phyloP scores from a whole-genome alignment of 2,797 vertebrate species.

The Lycodopsis pacificus region DNA sequence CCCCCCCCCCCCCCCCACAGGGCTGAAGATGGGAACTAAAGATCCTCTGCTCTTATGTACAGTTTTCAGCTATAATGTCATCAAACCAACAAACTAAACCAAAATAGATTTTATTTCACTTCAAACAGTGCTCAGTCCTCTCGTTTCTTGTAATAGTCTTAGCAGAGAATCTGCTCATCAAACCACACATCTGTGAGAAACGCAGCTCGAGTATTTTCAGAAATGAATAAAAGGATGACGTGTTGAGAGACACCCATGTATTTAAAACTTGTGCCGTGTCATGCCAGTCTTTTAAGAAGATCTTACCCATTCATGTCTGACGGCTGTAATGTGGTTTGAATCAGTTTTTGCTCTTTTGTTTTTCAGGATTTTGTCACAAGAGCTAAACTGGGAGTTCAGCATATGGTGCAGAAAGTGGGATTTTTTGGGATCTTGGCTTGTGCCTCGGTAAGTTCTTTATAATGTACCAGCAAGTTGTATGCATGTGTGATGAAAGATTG shows the following conservation, averaged over 20 bases:
- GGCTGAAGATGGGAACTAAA: constrained; percentile 7
- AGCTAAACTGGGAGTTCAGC: constrained; percentile 95
- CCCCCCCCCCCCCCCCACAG: no score
- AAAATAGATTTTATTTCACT: neutral
- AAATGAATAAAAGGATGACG: neutral
- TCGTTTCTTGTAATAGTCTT: constrained; percentile 42
- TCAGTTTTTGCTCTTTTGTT: constrained; percentile 11
- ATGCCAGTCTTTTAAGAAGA: neutral
- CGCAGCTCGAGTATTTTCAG: constrained; percentile 27
- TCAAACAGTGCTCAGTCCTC: constrained; percentile 2
- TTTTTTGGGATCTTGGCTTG: constrained; percentile 99
- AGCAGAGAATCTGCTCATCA: constrained; percentile 2
- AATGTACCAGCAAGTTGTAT: neutral
- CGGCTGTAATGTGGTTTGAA: neutral
- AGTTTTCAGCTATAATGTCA: constrained; percentile 35
- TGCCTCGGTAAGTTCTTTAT: constrained; percentile 84
- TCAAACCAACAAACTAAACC: constrained; percentile 8
- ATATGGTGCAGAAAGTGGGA: constrained; percentile 97
- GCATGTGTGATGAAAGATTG: neutral
- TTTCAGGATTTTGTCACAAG: constrained; percentile 93
- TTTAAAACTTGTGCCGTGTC: neutral
- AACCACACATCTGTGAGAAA: constrained; percentile 20
- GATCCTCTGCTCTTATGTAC: constrained; percentile 24
- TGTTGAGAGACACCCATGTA: constrained; percentile 9
- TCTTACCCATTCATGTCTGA: neutral